Evolutionary conservation across 2,113 vertebrate species (phyloP).

Genomic region (Podilymbus podiceps): DNA sequence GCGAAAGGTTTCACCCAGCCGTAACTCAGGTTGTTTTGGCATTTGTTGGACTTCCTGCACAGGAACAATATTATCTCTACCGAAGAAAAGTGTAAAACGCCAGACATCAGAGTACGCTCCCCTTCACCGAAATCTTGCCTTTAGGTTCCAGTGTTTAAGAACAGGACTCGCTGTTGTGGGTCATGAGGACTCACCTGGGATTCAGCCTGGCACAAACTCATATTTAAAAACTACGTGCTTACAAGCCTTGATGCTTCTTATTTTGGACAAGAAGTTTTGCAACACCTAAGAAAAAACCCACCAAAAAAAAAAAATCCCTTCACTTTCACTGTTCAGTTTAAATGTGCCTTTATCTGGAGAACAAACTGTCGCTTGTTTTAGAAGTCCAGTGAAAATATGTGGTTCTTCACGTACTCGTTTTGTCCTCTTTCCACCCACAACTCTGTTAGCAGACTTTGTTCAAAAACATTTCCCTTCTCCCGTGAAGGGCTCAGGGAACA

Average conservation of each 20-base stretch:
- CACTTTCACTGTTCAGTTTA: neutral
- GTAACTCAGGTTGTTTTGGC: neutral
- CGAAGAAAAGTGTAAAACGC: neutral
- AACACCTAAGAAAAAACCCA: neutral
- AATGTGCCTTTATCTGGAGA: neutral
- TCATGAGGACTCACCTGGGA: neutral
- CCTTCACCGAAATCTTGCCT: neutral
- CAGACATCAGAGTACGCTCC: neutral
- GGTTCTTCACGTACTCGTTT: neutral
- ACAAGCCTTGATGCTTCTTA: neutral
- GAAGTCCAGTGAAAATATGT: conserved; percentile 39
- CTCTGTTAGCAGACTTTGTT: neutral
- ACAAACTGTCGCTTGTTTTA: conserved; percentile 44
- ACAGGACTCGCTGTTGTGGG: neutral
- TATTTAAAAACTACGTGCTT: neutral
- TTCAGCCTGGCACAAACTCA: neutral
- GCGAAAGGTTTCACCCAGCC: neutral
- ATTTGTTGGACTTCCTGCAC: fast-evolving
- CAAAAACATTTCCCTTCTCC: conserved; percentile 23
- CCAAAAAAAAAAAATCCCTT: neutral
- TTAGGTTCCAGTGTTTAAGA: neutral
- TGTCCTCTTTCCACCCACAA: conserved; percentile 46
- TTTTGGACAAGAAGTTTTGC: neutral
- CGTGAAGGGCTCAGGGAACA: conserved; percentile 37
- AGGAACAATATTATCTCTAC: neutral